Evolutionary conservation across 2,113 vertebrate species (phyloP).

Genomic region (Prinia subflava): DNA sequence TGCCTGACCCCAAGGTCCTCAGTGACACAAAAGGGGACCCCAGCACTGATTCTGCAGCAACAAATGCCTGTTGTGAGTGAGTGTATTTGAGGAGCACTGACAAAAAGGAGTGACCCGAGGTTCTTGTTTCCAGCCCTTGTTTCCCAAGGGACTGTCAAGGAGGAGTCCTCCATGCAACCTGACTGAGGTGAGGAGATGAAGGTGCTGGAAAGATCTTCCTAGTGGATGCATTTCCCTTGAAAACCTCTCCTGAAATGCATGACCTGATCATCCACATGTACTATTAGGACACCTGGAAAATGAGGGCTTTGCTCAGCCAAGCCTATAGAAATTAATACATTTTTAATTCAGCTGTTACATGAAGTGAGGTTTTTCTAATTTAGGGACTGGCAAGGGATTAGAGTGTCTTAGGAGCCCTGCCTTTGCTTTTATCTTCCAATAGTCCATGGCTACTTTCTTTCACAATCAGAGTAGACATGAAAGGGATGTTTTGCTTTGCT

Average conservation of each 20-base stretch:
- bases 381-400: background rate
- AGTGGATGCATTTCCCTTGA: background rate
- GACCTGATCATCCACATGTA: background rate
- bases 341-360: background rate
- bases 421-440: background rate
- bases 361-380: background rate
- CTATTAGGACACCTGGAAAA: background rate
- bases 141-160: background rate
- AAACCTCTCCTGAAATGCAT: background rate
- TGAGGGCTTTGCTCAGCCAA: background rate
- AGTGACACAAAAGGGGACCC: slow-evolving; percentile 5
- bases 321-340: background rate
- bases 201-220: background rate
- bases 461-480: background rate
- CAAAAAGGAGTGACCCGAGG: slow-evolving; percentile 20
- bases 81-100: slow-evolving; percentile 21
- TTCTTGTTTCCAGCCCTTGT: background rate
- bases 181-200: background rate
- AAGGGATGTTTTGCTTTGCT: slow-evolving; percentile 1
- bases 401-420: background rate
- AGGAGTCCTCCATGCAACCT: background rate
- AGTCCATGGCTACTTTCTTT: background rate
- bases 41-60: background rate
- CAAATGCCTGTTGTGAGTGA: slow-evolving; percentile 29
- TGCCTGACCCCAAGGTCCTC: slow-evolving; percentile 29